phyloP scores from a whole-genome alignment of 2,113 vertebrate species.

The Ptychochromis oligacanthus region DNA sequence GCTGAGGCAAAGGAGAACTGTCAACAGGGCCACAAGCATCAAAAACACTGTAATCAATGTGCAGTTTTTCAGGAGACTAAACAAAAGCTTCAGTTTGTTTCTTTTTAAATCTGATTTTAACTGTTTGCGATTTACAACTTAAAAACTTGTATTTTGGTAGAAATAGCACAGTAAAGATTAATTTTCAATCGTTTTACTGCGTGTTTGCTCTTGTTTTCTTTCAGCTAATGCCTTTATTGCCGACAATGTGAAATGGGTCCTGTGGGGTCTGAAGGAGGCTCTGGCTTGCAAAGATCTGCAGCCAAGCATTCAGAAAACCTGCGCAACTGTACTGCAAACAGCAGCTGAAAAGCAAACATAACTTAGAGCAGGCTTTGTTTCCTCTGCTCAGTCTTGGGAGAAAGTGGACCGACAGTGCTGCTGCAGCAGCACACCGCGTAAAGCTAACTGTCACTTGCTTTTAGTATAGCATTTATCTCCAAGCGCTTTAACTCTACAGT shows the following conservation, averaged over 20 bases:
- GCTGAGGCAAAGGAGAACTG: background rate
- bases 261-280: constrained; percentile 23
- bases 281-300: background rate
- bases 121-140: background rate
- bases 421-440: background rate
- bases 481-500: background rate
- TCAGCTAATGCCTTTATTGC: background rate
- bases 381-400: background rate
- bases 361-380: constrained; percentile 21
- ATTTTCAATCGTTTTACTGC: background rate
- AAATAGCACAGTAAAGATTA: background rate
- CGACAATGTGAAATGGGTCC: background rate
- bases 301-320: background rate
- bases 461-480: too few relatives aligned
- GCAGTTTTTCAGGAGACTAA: background rate
- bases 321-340: background rate
- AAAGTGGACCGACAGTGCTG: background rate
- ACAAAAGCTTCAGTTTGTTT: background rate
- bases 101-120: background rate
- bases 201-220: background rate
- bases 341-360: background rate
- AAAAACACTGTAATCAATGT: background rate
- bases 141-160: background rate
- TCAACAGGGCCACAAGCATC: constrained; percentile 22
- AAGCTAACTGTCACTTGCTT: background rate